phyloP scores from a whole-genome alignment of 2,113 vertebrate species.

The Platichthys stellatus region DNA sequence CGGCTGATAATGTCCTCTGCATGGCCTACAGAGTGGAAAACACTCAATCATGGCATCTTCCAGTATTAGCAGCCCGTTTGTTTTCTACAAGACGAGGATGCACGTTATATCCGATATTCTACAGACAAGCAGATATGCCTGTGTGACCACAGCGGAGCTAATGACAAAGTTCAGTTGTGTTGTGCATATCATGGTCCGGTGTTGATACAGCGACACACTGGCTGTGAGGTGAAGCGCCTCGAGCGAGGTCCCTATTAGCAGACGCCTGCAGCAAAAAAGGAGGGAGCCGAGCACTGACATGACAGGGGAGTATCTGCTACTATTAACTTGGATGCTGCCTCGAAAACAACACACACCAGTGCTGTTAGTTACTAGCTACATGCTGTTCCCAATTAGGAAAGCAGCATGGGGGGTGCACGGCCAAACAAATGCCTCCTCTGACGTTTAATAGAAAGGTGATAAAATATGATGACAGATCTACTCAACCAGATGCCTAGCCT shows the following conservation, averaged over 20 bases:
- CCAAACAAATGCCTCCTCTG: constrained; percentile 31
- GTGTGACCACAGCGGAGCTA: constrained; percentile 22
- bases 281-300: constrained; percentile 43
- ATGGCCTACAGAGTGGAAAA: constrained; percentile 33
- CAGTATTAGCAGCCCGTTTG: constrained; percentile 26
- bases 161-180: constrained; percentile 44
- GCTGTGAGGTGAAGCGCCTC: constrained; percentile 61
- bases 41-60: constrained; percentile 23
- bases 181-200: constrained; percentile 38
- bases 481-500: constrained; percentile 13
- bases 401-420: constrained; percentile 22
- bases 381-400: constrained; percentile 54
- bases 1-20: constrained; percentile 37
- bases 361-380: constrained; percentile 22
- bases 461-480: constrained; percentile 35
- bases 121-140: neutral
- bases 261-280: constrained; percentile 67
- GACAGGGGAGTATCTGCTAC: constrained; percentile 46
- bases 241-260: constrained; percentile 72
- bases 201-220: constrained; percentile 32
- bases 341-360: constrained; percentile 39
- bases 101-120: neutral
- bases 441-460: constrained; percentile 30
- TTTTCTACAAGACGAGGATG: constrained; percentile 17
- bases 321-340: constrained; percentile 41